Percentiles rank a stretch among this genome's conserved stretches.
phyloP scores from a whole-genome alignment of 2,888 invertebrate species.

The Bombylius major region DNA sequence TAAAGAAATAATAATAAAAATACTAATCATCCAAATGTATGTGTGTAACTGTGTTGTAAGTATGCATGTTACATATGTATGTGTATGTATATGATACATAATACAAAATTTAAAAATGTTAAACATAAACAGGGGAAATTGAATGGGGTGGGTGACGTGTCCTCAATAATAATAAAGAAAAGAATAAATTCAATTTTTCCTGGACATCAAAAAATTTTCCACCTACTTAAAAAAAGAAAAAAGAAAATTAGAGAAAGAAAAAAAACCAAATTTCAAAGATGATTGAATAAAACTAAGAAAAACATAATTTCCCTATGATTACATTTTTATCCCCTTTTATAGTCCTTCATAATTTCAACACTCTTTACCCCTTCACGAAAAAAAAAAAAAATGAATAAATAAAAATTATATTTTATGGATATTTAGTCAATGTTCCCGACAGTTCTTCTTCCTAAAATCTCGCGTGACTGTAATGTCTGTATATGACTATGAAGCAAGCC shows the following conservation, averaged over 20 bases:
- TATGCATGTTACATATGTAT: too few relatives aligned
- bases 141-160: neutral
- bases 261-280: neutral
- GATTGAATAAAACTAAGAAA: constrained; percentile 8
- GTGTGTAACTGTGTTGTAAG: too few relatives aligned
- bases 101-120: too few relatives aligned
- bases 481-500: too few relatives aligned
- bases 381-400: neutral
- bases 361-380: neutral
- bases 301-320: constrained; percentile 14
- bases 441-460: neutral
- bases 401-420: neutral
- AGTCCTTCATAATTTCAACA: neutral
- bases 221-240: neutral
- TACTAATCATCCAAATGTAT: too few relatives aligned
- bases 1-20: too few relatives aligned
- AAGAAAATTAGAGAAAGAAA: neutral
- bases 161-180: neutral
- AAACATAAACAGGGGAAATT: neutral
- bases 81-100: too few relatives aligned
- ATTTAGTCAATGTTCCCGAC: neutral
- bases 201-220: constrained; percentile 13
- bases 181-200: constrained; percentile 1
- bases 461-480: neutral
- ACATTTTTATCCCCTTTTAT: constrained; percentile 6